Evolutionary conservation across 2,888 invertebrate species (phyloP), one percentile per base, ranked within the genome.

Genomic region (Physocephala rufipes): DNA sequence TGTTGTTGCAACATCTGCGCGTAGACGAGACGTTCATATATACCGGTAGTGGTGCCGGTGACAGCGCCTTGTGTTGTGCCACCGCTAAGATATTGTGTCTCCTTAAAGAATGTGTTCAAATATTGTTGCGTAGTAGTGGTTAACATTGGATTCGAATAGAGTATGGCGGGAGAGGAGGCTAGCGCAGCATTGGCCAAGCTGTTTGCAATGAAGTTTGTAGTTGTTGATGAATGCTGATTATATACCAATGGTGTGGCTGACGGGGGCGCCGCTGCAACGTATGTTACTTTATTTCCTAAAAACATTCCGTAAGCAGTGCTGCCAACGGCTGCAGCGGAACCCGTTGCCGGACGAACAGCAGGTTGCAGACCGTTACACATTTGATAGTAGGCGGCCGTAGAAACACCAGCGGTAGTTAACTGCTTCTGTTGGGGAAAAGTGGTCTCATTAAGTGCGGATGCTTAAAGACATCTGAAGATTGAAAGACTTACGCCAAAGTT

Each of bases 141-240:
- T 28, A 79, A 43, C 71, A 79, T 74, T 0, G 80, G 79, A 78
- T 79, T 80, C 1, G 79, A 75, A 67, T 79, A 80, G 7, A 79
- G 74, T 3, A 77, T 74, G 21, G 76, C 69, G 0, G 78, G 78
- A 5, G 78, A 76, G 2, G 76, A 59, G 47, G 75, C 76, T 19
- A 76, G 51, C 2, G 75, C 77, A 1, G 76, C 78, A 72, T 76
- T 78, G 26, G 76, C 76, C 62, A 75, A 68, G 64, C 71, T 79
- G 69, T 74, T 73, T 26, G 74, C 75, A 49, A 78, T 75, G 16
- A 78, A 78, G 73, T 76, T 78, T 5, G 77, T 75, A n/a, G 78
- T 74, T 0, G 76, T 73, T 12, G 74, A 71, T 26, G 71, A 73
- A 47, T 77, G 78, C 61, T 78, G 78, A 73, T 77, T 78, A 67